phyloP scores from a whole-genome alignment of 2,888 invertebrate genomes.

The Andrena bucephala region DNA sequence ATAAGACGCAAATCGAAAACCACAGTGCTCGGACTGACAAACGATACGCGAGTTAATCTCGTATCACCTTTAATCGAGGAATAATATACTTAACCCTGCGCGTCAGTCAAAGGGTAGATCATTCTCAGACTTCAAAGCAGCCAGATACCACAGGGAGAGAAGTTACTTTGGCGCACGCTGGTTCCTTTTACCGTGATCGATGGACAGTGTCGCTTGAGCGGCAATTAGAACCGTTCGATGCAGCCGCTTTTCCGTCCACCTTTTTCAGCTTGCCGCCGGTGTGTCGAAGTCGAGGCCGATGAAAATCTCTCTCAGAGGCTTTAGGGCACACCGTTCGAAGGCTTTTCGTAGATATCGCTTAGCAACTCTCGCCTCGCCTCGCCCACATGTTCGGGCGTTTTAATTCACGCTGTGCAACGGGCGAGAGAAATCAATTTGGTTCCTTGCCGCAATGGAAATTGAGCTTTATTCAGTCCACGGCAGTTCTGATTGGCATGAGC shows the following conservation, averaged over 20 bases:
- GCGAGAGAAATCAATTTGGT: constrained; percentile 28
- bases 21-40: too few species aligned
- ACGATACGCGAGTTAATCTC: not conserved
- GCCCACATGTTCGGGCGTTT: not conserved
- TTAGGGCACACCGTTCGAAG: constrained; percentile 41
- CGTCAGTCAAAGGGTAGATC: not conserved
- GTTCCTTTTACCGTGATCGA: constrained; percentile 29
- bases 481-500: constrained; percentile 24
- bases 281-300: constrained; percentile 48
- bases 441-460: constrained; percentile 29
- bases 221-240: constrained; percentile 21
- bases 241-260: constrained; percentile 6
- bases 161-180: constrained; percentile 29
- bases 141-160: constrained; percentile 6
- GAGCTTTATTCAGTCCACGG: constrained; percentile 25
- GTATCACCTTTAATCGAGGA: not conserved
- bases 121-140: not conserved
- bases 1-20: too few species aligned
- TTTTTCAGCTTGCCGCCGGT: constrained; percentile 13
- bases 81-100: not conserved
- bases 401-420: constrained; percentile 8
- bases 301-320: constrained; percentile 47
- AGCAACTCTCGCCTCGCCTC: not conserved
- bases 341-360: constrained; percentile 21
- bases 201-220: constrained; percentile 9